Evolutionary conservation across 2,888 invertebrate genomes (phyloP).

Genomic region (Amphimallon solstitiale): DNA sequence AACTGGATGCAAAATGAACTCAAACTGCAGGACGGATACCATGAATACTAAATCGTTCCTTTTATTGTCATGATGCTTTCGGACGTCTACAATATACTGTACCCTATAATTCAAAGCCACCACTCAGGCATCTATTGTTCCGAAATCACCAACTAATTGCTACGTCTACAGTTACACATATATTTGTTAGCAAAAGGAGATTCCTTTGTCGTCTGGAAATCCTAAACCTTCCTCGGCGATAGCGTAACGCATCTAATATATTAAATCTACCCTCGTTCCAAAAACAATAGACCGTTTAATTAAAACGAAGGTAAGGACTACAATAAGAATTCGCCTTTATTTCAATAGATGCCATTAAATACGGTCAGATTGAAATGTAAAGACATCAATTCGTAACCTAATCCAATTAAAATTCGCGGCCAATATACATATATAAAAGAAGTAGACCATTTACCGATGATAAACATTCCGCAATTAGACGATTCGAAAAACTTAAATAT

Average conservation of each 20-base stretch:
- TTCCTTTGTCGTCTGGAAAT: constrained; percentile 10
- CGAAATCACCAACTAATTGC: constrained; percentile 15
- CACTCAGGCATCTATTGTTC: constrained; percentile 3
- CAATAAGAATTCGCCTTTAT: background rate
- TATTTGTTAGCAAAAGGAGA: constrained; percentile 11
- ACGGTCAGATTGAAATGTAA: too few relatives aligned
- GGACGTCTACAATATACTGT: constrained; percentile 4
- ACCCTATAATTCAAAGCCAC: constrained; percentile 8
- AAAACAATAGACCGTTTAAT: constrained; percentile 1
- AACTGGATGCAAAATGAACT: too few relatives aligned
- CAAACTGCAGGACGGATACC: background rate
- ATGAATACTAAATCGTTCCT: constrained; percentile 2
- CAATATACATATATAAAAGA: too few relatives aligned
- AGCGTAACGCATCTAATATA: background rate
- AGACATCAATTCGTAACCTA: too few relatives aligned
- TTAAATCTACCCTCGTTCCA: constrained; percentile 1
- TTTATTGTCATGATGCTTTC: constrained; percentile 5
- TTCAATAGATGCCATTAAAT: background rate
- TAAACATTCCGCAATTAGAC: too few relatives aligned
- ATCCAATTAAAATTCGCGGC: too few relatives aligned
- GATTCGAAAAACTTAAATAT: too few relatives aligned
- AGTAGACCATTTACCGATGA: too few relatives aligned
- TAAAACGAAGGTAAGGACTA: background rate
- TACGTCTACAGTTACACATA: constrained; percentile 12
- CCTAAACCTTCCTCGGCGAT: background rate